These are phyloP conservation scores for Protodeltote pygarga DNA, from an alignment of 2,888 invertebrate genomes.

Conservation along the genomic window DNA sequence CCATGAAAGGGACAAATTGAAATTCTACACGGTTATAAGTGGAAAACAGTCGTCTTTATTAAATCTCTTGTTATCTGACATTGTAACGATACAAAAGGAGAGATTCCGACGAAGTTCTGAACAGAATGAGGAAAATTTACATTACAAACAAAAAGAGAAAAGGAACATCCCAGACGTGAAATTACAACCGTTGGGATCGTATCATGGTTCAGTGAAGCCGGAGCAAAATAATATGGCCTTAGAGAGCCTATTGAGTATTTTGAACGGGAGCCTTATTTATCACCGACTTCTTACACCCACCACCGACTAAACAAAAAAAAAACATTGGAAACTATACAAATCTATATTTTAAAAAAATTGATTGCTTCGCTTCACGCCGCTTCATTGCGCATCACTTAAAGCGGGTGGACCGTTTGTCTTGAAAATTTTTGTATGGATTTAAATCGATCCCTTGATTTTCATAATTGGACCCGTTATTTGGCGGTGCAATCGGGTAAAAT, in stretches of 20 bases:
- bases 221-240: slow-evolving; percentile 62
- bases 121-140: slow-evolving; percentile 72
- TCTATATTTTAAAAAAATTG: too few relatives aligned
- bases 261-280: slow-evolving; percentile 61
- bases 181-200: slow-evolving; percentile 66
- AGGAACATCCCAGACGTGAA: slow-evolving; percentile 68
- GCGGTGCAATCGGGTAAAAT: too few relatives aligned
- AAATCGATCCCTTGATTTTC: too few relatives aligned
- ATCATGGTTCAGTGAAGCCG: slow-evolving; percentile 53
- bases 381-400: too few relatives aligned
- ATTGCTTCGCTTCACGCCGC: too few relatives aligned
- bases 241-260: slow-evolving; percentile 53
- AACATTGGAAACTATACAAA: slow-evolving; percentile 31
- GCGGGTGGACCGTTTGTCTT: too few relatives aligned
- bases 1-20: slow-evolving; percentile 62
- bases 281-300: slow-evolving; percentile 54
- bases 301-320: slow-evolving; percentile 46
- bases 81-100: slow-evolving; percentile 69
- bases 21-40: slow-evolving; percentile 59
- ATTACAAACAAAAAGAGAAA: slow-evolving; percentile 73
- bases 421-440: too few relatives aligned
- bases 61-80: slow-evolving; percentile 72
- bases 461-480: too few relatives aligned
- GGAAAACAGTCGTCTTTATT: slow-evolving; percentile 63
- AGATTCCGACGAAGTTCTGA: slow-evolving; percentile 64